Evolutionary conservation across 2,888 invertebrate genomes (phyloP).

Genomic region (Monopis laevigella): DNA sequence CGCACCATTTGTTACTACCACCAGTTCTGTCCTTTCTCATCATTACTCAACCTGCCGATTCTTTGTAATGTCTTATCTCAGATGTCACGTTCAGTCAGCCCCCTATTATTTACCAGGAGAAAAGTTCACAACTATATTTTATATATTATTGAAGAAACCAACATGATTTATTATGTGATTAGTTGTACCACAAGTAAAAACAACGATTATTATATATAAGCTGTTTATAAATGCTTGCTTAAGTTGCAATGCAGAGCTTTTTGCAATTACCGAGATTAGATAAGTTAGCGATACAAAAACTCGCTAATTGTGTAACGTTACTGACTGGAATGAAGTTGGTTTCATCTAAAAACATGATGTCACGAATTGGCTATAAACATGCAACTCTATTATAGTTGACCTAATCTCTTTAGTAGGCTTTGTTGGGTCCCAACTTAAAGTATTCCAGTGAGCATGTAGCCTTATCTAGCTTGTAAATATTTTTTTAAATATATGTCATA

Average conservation of each 20-base stretch:
- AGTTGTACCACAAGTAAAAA: no score
- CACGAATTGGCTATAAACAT: slow-evolving; percentile 27
- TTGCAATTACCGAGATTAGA: no score
- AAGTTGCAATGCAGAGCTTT: no score
- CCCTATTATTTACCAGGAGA: slow-evolving; percentile 25
- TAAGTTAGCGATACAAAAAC: no score
- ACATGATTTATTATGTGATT: no score
- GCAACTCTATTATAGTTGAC: slow-evolving; percentile 39
- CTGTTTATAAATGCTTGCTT: no score
- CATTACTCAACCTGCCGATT: slow-evolving; percentile 38
- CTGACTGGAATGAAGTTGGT: neutral
- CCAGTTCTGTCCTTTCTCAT: slow-evolving; percentile 16
- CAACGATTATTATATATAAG: no score
- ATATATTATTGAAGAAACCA: no score
- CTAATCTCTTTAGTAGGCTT: slow-evolving; percentile 29
- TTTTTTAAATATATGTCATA: no score
- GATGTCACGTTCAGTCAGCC: slow-evolving; percentile 33
- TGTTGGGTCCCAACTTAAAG: slow-evolving; percentile 1
- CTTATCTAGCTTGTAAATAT: no score
- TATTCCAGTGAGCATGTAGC: slow-evolving; percentile 3
- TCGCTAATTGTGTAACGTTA: neutral
- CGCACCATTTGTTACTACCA: slow-evolving; percentile 36
- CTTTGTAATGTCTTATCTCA: slow-evolving; percentile 40
- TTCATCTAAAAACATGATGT: slow-evolving; percentile 6
- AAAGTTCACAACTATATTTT: slow-evolving; percentile 15